Percentiles rank a stretch among this genome's conserved stretches.
Evolutionary conservation across 2,888 invertebrate genomes (phyloP).

Genomic region (Holacanthella duospinosa): DNA sequence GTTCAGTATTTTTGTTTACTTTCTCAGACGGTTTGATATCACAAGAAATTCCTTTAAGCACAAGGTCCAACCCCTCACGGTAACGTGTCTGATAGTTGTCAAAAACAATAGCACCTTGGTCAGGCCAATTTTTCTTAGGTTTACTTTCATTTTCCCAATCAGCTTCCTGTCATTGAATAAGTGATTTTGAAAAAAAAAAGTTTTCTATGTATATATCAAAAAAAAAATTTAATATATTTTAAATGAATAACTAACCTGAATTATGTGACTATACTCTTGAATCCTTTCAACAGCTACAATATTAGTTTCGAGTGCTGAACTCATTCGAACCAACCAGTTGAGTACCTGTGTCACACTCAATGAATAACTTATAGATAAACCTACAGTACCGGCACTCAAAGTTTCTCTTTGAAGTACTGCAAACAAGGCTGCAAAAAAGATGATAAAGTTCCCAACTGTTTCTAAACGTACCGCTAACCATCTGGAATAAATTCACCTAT

Average conservation of each 20-base stretch:
- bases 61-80: conserved; percentile 45
- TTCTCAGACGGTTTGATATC: conserved; percentile 43
- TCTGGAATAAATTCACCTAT: neutral
- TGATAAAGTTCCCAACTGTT: neutral
- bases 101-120: conserved; percentile 44
- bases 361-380: conserved; percentile 79
- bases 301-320: conserved; percentile 50
- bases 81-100: conserved; percentile 44
- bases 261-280: conserved; percentile 62
- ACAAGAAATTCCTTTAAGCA: conserved; percentile 43
- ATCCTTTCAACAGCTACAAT: conserved; percentile 49
- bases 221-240: conserved; percentile 22
- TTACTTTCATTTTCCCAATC: conserved; percentile 37
- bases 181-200: conserved; percentile 12
- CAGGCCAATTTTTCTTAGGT: conserved; percentile 43
- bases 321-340: conserved; percentile 52
- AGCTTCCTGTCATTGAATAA: too few relatives aligned
- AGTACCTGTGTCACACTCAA: conserved; percentile 43
- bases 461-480: conserved; percentile 3
- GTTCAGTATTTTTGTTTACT: conserved; percentile 17
- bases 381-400: conserved; percentile 66
- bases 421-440: conserved; percentile 87
- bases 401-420: conserved; percentile 68
- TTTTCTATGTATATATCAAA: neutral
- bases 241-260: too few relatives aligned